Evolutionary conservation across 2,113 vertebrate genomes (phyloP).

Genomic region (Leucopsar rothschildi): DNA sequence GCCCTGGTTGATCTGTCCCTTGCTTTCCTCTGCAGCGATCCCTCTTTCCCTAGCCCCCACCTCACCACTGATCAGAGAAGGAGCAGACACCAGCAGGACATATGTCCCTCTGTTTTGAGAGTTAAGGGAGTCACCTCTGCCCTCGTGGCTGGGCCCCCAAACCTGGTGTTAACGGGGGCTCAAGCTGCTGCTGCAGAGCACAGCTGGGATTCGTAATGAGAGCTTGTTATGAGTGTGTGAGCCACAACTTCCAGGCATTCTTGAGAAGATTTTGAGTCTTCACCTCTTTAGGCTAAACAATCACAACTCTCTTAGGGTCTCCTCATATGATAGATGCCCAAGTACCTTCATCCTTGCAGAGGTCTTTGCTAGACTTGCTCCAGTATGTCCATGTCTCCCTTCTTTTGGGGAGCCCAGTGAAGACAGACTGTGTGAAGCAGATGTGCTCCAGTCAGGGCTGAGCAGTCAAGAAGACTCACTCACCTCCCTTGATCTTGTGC

Average conservation of each 20-base stretch:
- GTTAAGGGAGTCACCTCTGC: neutral
- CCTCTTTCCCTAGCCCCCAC: neutral
- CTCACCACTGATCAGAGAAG: neutral
- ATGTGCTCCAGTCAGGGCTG: neutral
- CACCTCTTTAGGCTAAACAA: neutral
- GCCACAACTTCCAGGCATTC: neutral
- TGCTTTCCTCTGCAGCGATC: rapidly evolving
- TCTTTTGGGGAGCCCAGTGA: neutral
- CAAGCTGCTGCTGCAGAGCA: neutral
- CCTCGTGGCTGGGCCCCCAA: rapidly evolving
- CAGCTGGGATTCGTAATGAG: rapidly evolving
- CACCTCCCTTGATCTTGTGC: neutral
- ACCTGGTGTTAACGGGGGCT: rapidly evolving
- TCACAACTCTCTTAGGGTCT: neutral
- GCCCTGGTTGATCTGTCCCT: neutral
- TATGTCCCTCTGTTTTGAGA: neutral
- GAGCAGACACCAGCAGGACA: neutral
- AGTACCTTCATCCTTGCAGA: neutral
- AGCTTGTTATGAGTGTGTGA: rapidly evolving
- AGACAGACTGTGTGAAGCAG: neutral
- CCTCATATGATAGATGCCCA: neutral
- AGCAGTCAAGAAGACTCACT: neutral
- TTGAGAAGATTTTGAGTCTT: neutral
- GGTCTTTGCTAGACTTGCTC: neutral
- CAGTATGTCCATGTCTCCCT: neutral